These are phyloP conservation scores for Hafferia zeledoni DNA, from an alignment of 2,797 vertebrate species.

Conservation along the genomic window DNA sequence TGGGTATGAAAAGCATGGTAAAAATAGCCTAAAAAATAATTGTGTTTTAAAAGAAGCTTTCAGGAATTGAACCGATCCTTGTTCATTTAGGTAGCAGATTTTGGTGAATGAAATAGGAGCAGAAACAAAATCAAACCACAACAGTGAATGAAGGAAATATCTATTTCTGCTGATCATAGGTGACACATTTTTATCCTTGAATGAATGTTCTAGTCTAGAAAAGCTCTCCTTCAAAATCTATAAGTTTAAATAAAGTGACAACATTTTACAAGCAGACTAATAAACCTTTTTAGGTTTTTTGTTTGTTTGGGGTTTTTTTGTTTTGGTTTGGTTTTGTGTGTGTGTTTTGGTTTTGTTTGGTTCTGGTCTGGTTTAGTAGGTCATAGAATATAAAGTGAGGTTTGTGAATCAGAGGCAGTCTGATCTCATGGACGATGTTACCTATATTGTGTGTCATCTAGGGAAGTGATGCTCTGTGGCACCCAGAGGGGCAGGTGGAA, in stretches of 20 bases:
- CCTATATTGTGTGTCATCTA: not conserved
- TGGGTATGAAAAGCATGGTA: not conserved
- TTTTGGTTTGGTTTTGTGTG: not conserved
- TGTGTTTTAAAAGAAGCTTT: not conserved
- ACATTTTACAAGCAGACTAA: not conserved
- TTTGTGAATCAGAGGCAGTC: not conserved
- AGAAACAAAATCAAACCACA: not conserved
- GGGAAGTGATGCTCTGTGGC: not conserved
- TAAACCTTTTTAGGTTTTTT: not conserved
- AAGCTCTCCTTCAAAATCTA: not conserved
- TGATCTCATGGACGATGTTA: not conserved
- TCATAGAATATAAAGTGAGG: not conserved
- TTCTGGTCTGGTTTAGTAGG: not conserved
- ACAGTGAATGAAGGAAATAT: not conserved
- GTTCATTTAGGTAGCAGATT: not conserved
- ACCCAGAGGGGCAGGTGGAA: not conserved
- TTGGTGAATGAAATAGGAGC: not conserved
- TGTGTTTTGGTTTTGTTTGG: rapidly evolving
- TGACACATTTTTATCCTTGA: not conserved
- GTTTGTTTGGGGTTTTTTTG: not conserved
- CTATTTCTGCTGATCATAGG: rapidly evolving
- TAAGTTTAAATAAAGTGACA: not conserved
- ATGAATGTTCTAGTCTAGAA: not conserved
- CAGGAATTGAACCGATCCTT: not conserved
- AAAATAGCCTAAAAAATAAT: not conserved